Evolutionary conservation across 1,140 invertebrate species (phyloP).

Genomic region (Drosophila nigrodunni): DNA sequence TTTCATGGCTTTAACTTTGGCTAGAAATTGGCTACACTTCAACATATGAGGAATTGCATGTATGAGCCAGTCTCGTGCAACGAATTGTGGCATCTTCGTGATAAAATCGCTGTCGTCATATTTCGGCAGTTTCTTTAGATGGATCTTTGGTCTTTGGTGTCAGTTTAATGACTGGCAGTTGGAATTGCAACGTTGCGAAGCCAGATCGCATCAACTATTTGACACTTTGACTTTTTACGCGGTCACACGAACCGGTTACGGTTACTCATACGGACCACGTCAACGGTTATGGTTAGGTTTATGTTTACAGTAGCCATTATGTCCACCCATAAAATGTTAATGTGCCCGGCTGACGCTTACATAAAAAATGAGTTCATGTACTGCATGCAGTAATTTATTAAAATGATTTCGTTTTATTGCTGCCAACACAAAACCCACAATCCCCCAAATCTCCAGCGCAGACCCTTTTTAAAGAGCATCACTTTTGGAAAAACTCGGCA

Average conservation of each 20-base stretch:
- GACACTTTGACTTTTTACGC: constrained; percentile 64
- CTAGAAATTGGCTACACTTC: constrained; percentile 5
- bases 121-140: constrained; percentile 38
- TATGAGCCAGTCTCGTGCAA: constrained; percentile 13
- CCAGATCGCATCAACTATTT: constrained; percentile 58
- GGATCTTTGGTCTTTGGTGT: constrained; percentile 30
- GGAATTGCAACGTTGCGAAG: constrained; percentile 20
- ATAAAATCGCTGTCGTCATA: constrained; percentile 44
- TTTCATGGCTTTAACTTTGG: constrained; percentile 3
- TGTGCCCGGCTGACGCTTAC: constrained; percentile 57
- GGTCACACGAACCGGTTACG: constrained; percentile 45
- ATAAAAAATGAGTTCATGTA: constrained; percentile 77
- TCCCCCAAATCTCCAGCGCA: neutral
- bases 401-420: constrained; percentile 53
- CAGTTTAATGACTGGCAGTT: constrained; percentile 58
- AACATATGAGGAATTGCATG: constrained; percentile 9
- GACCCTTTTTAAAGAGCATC: constrained; percentile 5
- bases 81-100: constrained; percentile 23
- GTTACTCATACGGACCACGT: constrained; percentile 38
- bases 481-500: constrained; percentile 43
- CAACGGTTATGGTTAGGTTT: constrained; percentile 38
- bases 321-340: constrained; percentile 63
- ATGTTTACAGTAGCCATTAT: constrained; percentile 33
- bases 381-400: constrained; percentile 66
- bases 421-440: constrained; percentile 8